Evolutionary conservation across 2,888 invertebrate genomes (phyloP).

Genomic region (Romanomermis culicivorax): DNA sequence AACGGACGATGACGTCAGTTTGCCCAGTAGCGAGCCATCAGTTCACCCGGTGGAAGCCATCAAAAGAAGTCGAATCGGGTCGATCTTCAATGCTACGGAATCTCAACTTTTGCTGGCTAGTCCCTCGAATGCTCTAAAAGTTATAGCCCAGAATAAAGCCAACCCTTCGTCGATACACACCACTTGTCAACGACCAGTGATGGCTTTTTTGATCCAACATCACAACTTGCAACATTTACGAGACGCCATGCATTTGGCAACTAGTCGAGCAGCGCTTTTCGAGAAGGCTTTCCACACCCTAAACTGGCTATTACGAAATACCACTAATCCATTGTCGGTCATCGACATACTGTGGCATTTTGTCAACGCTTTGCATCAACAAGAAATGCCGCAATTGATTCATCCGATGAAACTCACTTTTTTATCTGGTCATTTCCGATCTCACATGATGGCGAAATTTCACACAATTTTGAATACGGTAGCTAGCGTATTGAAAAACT

Average conservation of each 20-base stretch:
- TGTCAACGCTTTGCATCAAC: conserved; percentile 53
- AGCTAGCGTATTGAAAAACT: conserved; percentile 21
- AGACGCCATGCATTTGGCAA: conserved; percentile 64
- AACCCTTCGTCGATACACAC: not conserved
- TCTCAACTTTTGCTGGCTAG: conserved; percentile 8
- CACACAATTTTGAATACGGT: conserved; percentile 23
- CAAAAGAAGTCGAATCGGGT: not conserved
- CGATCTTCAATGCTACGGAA: not conserved
- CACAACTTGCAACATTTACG: conserved; percentile 63
- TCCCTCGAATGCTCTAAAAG: conserved; percentile 6
- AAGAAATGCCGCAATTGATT: not conserved
- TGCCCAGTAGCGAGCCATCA: conserved; percentile 11
- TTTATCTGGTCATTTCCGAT: conserved; percentile 6
- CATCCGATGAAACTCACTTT: conserved; percentile 5
- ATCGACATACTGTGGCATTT: conserved; percentile 70
- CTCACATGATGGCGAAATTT: conserved; percentile 20
- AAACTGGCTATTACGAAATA: conserved; percentile 77
- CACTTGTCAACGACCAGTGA: conserved; percentile 1
- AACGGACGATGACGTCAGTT: conserved; percentile 32
- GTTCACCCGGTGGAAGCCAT: not conserved
- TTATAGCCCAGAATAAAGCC: not conserved
- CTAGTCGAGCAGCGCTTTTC: conserved; percentile 38
- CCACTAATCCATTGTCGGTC: conserved; percentile 47
- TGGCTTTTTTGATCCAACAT: conserved; percentile 31
- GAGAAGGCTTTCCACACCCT: conserved; percentile 43